Base-by-base conservation (phyloP, 1,140 invertebrate species). In the Listronotus bonariensis region DNA sequence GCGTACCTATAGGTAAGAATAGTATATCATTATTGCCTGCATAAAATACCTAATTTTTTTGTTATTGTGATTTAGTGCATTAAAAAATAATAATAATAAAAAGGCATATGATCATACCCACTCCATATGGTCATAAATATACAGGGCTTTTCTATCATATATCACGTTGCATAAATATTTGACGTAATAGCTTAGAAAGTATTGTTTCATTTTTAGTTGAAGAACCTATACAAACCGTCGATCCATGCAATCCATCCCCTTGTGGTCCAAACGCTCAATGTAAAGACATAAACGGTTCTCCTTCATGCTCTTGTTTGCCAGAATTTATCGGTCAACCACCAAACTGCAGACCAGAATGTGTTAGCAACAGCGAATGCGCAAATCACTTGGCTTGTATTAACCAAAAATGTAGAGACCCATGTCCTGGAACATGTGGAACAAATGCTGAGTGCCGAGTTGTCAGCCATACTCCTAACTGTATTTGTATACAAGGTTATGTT, bases 311-410 rank as follows among this genome's bases (percentile, higher is more conserved):
- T 40, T 91, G 89, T 71, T 67, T 86, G 41, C 76, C 82, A 45
- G 87, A 89, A 72, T 88, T 86, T 75, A 82, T 85, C 72, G 89
- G 89, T 49, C 86, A 90, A 79, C 87, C 89, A 2, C 68, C 80
- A 53, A 87, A 85, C 38, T 89, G 89, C 74, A 77, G 86, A 74
- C 87, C 87, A 12, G 87, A 89, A 81, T 90, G 88, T 78, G 82
- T 89, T 11, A 83, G 85, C 68, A 88, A 88, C 73, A 81, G 83
- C 0, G 89, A 91, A 72, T 91, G 89, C 72, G 70, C 82, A 0
- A 80, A 76, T 53, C 80, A 82, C 69, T 77, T 82, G 53, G 86
- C 88, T 36, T 91, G 89, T 72, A 85, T 88, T 10, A 86, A 84
- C 67, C 82, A 83, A 64, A 84, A 83, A 59, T 87, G 85, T 66